Percentiles rank a stretch among this genome's conserved stretches.
phyloP scores from a whole-genome alignment of 2,888 invertebrate species.

The Megalurothrips usitatus region DNA sequence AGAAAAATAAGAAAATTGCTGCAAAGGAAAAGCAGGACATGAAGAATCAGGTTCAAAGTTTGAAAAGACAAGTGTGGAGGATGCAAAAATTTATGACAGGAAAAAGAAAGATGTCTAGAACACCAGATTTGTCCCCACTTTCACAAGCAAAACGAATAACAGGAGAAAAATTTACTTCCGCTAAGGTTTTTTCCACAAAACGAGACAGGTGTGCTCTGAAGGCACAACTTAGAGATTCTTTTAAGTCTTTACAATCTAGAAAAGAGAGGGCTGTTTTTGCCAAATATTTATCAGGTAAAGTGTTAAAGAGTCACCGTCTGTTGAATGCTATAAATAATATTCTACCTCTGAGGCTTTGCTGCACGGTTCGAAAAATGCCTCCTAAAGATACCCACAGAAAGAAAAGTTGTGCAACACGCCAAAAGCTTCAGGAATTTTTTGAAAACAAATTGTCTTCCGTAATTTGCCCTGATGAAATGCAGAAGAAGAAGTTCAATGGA shows the following conservation, averaged over 20 bases:
- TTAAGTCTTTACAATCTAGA: neutral
- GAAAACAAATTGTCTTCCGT: neutral
- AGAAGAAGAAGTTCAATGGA: neutral
- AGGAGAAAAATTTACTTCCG: rapidly evolving
- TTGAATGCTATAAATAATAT: neutral
- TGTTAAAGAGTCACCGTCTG: neutral
- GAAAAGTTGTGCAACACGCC: neutral
- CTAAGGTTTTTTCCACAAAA: neutral
- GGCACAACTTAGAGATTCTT: neutral
- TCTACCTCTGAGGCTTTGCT: neutral
- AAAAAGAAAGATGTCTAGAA: neutral
- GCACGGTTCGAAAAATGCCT: neutral
- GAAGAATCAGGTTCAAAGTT: neutral
- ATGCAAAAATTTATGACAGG: neutral
- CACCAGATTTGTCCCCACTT: neutral
- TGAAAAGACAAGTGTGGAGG: neutral
- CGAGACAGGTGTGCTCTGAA: neutral
- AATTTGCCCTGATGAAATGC: neutral
- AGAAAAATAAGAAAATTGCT: neutral
- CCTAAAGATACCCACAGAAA: neutral
- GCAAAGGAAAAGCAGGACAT: neutral
- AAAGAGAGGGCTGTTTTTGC: neutral
- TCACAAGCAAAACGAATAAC: neutral
- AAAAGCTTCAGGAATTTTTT: neutral
- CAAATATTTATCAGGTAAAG: neutral